Evolutionary conservation across 2,113 vertebrate genomes (phyloP), one percentile per base, ranked within the genome.

Genomic region (Octodon degus): DNA sequence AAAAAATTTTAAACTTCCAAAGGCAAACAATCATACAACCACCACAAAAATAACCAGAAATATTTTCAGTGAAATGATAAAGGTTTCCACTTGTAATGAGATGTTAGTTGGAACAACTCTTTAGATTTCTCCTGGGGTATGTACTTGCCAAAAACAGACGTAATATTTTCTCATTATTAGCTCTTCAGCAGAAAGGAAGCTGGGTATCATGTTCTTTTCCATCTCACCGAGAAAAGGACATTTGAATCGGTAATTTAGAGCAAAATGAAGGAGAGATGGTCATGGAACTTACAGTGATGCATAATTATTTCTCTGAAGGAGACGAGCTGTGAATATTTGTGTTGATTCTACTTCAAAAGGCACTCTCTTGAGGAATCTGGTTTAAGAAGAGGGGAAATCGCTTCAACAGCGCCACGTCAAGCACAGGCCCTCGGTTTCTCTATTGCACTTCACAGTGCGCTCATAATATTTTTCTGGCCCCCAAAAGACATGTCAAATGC

Each of bases 131-230:
- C 97, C 70, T 76, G 97, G 94, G 98, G 85, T 80, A 97, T 98
- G 91, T 97, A 95, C 96, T 97, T 98, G 97, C 94, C 97, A 97
- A 97, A 98, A 97, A 98, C 90, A 98, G 90, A 95, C 93, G 96
- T 94, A 98, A 97, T 98, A 98, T 98, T 98, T 98, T 98, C 98
- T 98, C 97, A 98, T 98, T 98, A 98, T 98, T 98, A 98, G 84
- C 91, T 98, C 96, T 97, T 98, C 95, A 94, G 96, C 87, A 97
- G 95, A 97, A 91, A 97, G 55, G 77, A 97, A 98, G 97, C 86
- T 63, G 81, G 85, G 30, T 93, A 93, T 91, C 53, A 0, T 96
- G 90, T 97, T 97, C 93, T 97, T 97, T 97, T 92, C 93, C 96
- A 90, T 96, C 94, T 97, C 89, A 95, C 34, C 47, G 92, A 98